These are phyloP conservation scores for Megaceryle torquata DNA, from an alignment of 2,113 vertebrate genomes.

Conservation along the genomic window DNA sequence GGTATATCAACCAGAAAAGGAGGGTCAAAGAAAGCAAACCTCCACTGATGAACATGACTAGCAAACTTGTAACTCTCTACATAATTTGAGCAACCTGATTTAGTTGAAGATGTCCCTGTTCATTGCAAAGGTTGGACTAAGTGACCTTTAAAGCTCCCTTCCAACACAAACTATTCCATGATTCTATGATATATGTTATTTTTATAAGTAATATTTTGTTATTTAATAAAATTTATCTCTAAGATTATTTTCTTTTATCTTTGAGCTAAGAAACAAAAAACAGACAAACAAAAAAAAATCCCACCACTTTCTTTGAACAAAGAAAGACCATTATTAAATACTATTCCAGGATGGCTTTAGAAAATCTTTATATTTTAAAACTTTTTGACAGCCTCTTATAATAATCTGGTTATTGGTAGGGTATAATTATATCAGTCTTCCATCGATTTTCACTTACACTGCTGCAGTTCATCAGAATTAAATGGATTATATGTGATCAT, in stretches of 20 bases:
- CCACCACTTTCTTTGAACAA: background rate
- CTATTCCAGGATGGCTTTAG: background rate
- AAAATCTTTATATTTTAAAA: conserved; percentile 39
- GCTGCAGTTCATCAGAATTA: conserved; percentile 44
- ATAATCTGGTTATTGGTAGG: conserved; percentile 46
- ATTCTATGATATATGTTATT: background rate
- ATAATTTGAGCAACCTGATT: background rate
- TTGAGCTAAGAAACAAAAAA: background rate
- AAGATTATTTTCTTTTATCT: background rate
- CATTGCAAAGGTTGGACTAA: background rate
- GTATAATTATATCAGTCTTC: conserved; percentile 44
- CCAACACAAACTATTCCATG: background rate
- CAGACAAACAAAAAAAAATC: background rate
- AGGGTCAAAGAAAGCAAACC: background rate
- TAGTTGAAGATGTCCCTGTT: background rate
- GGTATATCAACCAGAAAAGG: background rate
- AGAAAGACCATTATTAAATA: background rate
- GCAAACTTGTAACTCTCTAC: background rate
- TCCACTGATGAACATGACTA: fast-evolving
- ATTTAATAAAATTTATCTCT: background rate
- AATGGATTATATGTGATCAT: conserved; percentile 40
- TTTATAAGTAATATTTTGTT: background rate
- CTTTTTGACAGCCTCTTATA: conserved; percentile 42
- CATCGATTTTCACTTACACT: conserved; percentile 38
- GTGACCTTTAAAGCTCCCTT: background rate